Evolutionary conservation across 2,888 invertebrate genomes (phyloP).

Genomic region (Machimus atricapillus): DNA sequence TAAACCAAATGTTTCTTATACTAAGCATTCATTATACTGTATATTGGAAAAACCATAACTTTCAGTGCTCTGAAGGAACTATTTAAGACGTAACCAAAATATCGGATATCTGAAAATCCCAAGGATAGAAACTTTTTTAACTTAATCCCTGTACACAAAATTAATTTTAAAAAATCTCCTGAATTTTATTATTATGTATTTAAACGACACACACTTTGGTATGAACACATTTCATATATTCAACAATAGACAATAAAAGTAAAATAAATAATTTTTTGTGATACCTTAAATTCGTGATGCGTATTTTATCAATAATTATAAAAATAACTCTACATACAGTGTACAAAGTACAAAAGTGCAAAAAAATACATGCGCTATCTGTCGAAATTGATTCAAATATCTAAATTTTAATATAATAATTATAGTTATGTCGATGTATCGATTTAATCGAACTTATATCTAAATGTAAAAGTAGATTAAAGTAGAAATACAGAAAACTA

Average conservation of each 20-base stretch:
- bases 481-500: not conserved
- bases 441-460: slow-evolving; percentile 1
- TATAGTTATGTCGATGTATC: not conserved
- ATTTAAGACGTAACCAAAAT: no score
- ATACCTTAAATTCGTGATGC: not conserved
- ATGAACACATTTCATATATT: not conserved
- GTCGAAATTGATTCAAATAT: not conserved
- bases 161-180: not conserved
- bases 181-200: not conserved
- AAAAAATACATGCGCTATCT: not conserved
- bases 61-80: no score
- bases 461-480: not conserved
- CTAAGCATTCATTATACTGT: no score
- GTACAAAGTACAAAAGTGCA: slow-evolving; percentile 25
- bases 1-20: no score
- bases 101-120: no score
- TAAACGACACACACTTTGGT: not conserved
- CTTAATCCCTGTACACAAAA: not conserved
- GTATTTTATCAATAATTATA: not conserved
- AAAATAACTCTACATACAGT: not conserved
- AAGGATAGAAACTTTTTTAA: not conserved
- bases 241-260: slow-evolving; percentile 11
- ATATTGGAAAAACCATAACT: no score
- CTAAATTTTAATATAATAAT: not conserved
- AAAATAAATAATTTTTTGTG: slow-evolving; percentile 19